Evolutionary conservation across 2,113 vertebrate genomes (phyloP), one percentile per base, ranked within the genome.

Genomic region (Donacobius atricapilla): DNA sequence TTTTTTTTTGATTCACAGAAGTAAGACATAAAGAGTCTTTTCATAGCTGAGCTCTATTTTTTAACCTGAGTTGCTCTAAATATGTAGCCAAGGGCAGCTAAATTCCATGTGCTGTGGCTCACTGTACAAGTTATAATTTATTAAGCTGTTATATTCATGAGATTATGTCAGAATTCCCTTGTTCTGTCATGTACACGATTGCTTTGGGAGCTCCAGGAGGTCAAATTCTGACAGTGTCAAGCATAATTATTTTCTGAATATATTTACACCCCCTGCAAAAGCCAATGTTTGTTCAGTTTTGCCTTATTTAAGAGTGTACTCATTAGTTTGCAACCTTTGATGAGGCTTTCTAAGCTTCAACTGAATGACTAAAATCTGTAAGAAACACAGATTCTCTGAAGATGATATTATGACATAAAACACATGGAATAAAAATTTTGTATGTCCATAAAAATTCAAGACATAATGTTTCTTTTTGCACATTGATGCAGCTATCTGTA

Each of bases 171-270:
- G 64, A 94, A 96, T 85, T 93, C 75, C 31, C 65, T 88, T 95
- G 77, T 92, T 91, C 73, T 64, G 70, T 66, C 76, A 73, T 35
- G 30, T 93, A 89, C 33, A 24, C 72, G 42, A 90, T 73, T 82
- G 60, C 45, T 95, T 83, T 86, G 51, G 77, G 84, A 76, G 44
- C 35, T 90, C 65, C 56, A 65, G 28, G 6, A 72, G 58, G 86
- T 92, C 91, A 96, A 31, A 83, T 17, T 88, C 57, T 63, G 58
- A 77, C 47, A 93, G 58, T 60, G 51, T 70, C 70, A 80, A 65
- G 37, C 35, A 54, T 93, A 95, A 93, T 96, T 95, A 83, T 90
- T 56, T 92, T 25, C 57, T 94, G 83, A 95, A 94, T 96, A 90
- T 89, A 93, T 94, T 93, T 51, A 83, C 58, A 89, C 25, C 18